Evolutionary conservation across 2,888 invertebrate species (phyloP).

Genomic region (Imbricaverruca yamaguchii): DNA sequence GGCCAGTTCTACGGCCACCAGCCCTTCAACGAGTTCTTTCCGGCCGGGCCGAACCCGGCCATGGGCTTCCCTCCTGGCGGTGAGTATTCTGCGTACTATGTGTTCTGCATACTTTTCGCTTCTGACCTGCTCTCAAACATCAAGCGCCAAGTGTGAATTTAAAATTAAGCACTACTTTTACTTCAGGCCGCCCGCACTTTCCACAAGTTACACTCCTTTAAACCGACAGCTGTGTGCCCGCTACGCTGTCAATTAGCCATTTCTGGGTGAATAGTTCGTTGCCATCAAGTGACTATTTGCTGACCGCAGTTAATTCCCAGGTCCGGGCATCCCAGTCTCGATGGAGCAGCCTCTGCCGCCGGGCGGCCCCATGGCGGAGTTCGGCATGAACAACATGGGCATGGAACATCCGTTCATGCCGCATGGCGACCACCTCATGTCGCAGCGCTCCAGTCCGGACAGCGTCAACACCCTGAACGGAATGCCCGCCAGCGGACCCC

Average conservation of each 20-base stretch:
- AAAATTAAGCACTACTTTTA: no score
- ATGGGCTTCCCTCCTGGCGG: constrained; percentile 29
- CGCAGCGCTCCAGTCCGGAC: constrained; percentile 33
- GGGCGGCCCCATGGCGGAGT: constrained; percentile 31
- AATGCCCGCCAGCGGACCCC: constrained; percentile 22
- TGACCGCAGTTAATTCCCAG: neutral
- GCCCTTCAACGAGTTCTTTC: constrained; percentile 33
- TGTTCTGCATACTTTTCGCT: no score
- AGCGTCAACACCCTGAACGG: constrained; percentile 26
- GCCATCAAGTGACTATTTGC: no score
- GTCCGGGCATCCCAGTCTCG: constrained; percentile 28
- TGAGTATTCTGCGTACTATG: neutral
- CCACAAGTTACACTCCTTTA: no score
- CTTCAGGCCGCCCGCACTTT: no score
- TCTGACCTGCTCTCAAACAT: no score
- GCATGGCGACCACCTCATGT: constrained; percentile 30
- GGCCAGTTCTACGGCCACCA: constrained; percentile 32
- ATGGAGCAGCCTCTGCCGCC: constrained; percentile 34
- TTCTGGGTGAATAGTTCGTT: no score
- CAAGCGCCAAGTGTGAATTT: no score
- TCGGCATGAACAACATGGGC: constrained; percentile 27
- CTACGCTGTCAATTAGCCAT: no score
- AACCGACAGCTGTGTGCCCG: no score
- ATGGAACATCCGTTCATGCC: constrained; percentile 31
- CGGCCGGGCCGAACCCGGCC: constrained; percentile 26